phyloP scores from a whole-genome alignment of 2,113 vertebrate species.

The Tachycineta bicolor region DNA sequence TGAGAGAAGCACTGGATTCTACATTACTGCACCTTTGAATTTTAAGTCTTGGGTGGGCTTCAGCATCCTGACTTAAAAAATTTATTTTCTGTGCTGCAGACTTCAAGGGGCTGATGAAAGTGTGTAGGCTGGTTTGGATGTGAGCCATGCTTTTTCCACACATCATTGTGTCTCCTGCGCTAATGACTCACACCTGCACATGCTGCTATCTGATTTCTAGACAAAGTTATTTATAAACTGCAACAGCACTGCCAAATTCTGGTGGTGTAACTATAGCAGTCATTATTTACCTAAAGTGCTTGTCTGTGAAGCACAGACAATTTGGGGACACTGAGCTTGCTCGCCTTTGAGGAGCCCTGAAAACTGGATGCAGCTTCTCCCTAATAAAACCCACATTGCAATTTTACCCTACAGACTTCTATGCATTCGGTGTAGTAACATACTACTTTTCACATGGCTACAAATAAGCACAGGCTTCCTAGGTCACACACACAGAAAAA shows the following conservation, averaged over 20 bases:
- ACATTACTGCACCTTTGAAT: neutral
- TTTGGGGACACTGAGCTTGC: neutral
- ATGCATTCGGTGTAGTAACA: neutral
- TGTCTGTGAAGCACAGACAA: neutral
- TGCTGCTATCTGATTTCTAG: conserved; percentile 41
- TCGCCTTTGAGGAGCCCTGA: neutral
- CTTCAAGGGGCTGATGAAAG: conserved; percentile 51
- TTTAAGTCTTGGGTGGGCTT: neutral
- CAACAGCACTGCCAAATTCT: neutral
- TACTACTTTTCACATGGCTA: neutral
- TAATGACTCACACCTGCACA: conserved; percentile 65
- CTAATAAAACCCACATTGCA: neutral
- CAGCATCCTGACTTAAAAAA: neutral
- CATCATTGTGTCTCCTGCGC: conserved; percentile 61
- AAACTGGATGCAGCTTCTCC: neutral
- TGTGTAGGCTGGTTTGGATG: conserved; percentile 43
- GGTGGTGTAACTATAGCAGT: neutral
- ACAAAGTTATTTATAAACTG: conserved; percentile 46
- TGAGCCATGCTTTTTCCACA: conserved; percentile 47
- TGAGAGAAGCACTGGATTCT: neutral
- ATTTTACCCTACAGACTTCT: neutral
- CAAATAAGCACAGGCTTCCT: neutral
- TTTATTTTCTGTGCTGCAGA: neutral
- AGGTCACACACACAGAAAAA: neutral
- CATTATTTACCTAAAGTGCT: neutral